These are phyloP conservation scores for Chironomus riparius DNA, from an alignment of 2,888 invertebrate genomes.

Conservation along the genomic window DNA sequence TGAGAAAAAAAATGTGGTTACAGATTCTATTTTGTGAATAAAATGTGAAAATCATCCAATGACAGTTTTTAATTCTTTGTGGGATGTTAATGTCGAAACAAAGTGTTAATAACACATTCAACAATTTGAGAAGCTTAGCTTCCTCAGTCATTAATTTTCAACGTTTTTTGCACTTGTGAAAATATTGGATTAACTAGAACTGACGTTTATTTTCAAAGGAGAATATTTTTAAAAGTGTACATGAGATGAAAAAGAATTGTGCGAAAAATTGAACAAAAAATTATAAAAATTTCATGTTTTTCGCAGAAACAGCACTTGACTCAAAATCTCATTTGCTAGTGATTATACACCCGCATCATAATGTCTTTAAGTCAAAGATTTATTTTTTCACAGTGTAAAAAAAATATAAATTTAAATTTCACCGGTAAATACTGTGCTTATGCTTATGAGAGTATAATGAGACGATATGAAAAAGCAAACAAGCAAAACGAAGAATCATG, in stretches of 20 bases:
- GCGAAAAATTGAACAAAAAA: too few species aligned
- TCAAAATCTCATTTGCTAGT: too few species aligned
- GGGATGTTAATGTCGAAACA: conserved; percentile 9
- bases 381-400: too few species aligned
- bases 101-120: conserved; percentile 15
- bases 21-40: not conserved
- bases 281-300: too few species aligned
- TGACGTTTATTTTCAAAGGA: not conserved
- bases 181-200: too few species aligned
- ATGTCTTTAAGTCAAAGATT: too few species aligned
- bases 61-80: not conserved
- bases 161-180: not conserved
- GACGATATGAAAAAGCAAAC: not conserved
- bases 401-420: too few species aligned
- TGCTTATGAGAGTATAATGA: not conserved
- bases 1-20: not conserved
- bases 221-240: not conserved
- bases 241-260: not conserved
- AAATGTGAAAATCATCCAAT: too few species aligned
- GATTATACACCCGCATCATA: too few species aligned
- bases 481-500: not conserved
- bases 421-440: too few species aligned
- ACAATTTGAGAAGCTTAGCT: not conserved
- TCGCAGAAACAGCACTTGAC: too few species aligned
- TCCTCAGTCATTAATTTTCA: not conserved